Evolutionary conservation across 2,113 vertebrate genomes (phyloP).

Genomic region (Candoia aspera): DNA sequence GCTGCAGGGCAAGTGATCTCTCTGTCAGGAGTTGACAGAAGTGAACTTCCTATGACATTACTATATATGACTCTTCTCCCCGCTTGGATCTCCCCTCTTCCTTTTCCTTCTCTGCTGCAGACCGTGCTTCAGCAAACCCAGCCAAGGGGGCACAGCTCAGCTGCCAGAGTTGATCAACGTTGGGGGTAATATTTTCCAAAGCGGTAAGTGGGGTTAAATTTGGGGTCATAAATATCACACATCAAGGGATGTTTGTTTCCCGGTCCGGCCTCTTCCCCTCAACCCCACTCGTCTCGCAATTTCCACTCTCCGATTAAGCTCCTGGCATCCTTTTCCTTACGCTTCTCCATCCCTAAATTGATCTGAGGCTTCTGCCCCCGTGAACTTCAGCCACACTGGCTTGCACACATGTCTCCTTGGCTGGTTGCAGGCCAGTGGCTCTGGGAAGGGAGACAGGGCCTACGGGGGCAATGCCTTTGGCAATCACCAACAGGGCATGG

Average conservation of each 20-base stretch:
- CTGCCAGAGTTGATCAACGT: constrained; percentile 71
- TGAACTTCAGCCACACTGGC: neutral
- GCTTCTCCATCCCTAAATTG: neutral
- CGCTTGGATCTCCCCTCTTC: too few relatives aligned
- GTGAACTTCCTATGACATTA: constrained; percentile 54
- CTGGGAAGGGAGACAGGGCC: neutral
- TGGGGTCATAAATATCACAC: constrained; percentile 66
- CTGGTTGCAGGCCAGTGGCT: neutral
- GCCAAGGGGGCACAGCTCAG: constrained; percentile 46
- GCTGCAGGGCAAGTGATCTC: constrained; percentile 32
- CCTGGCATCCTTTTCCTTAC: neutral
- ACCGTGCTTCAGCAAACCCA: constrained; percentile 42
- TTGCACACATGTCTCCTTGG: neutral
- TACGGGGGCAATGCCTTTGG: neutral
- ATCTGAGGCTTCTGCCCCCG: neutral
- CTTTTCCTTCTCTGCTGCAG: neutral
- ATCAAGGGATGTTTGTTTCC: constrained; percentile 32
- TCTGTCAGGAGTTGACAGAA: constrained; percentile 56
- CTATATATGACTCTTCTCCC: constrained; percentile 22
- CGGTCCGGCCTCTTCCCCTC: neutral
- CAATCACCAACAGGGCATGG: neutral
- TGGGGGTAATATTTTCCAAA: constrained; percentile 49
- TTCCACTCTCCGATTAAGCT: constrained; percentile 8
- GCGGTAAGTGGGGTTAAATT: constrained; percentile 78
- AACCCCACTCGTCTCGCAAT: neutral